phyloP scores from a whole-genome alignment of 2,113 vertebrate species.

The Murina feae region DNA sequence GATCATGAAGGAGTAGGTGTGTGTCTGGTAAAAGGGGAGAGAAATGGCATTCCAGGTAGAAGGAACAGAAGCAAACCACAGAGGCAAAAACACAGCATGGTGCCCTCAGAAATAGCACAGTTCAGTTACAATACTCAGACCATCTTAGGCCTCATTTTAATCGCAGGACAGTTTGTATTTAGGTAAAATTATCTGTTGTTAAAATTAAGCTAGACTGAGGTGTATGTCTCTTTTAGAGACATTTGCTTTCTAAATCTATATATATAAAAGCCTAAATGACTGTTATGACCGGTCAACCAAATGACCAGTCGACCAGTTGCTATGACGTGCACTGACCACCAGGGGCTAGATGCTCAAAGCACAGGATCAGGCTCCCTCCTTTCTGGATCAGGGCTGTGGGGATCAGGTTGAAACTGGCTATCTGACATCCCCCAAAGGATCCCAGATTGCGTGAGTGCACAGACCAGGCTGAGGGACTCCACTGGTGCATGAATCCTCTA shows the following conservation, averaged over 20 bases:
- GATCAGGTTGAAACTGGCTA: too few species aligned
- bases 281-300: too few species aligned
- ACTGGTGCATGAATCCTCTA: too few species aligned
- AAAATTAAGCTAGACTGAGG: background rate
- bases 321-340: too few species aligned
- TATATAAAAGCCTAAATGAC: too few species aligned
- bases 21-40: background rate
- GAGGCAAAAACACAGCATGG: background rate
- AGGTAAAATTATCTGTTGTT: background rate
- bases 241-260: conserved; percentile 6
- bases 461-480: too few species aligned
- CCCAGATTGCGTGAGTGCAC: too few species aligned
- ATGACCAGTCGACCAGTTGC: too few species aligned
- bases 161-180: background rate
- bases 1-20: background rate
- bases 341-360: too few species aligned
- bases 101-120: background rate
- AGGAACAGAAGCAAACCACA: background rate
- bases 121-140: background rate
- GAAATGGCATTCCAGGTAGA: background rate
- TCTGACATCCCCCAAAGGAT: too few species aligned
- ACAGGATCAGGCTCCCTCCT: too few species aligned
- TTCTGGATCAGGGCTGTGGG: too few species aligned
- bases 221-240: background rate
- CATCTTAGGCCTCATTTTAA: conserved; percentile 28